phyloP scores from a whole-genome alignment of 2,797 vertebrate species.

The Neolamprologus multifasciatus region DNA sequence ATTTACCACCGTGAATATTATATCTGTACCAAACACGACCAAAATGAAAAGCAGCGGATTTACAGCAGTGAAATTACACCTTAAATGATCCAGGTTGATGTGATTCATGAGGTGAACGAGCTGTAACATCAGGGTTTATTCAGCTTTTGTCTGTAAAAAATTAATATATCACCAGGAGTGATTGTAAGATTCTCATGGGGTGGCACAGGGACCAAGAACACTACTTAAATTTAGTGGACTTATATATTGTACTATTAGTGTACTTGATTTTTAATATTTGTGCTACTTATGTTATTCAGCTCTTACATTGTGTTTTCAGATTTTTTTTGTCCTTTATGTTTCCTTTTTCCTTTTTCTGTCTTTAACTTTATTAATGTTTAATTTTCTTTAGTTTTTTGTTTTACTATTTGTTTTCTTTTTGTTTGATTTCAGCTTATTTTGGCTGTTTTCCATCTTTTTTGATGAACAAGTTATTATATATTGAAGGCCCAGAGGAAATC shows the following conservation, averaged over 20 bases:
- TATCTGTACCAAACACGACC: neutral
- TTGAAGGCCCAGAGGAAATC: neutral
- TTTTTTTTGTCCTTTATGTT: neutral
- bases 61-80: rapidly evolving
- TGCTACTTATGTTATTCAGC: rapidly evolving
- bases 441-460: neutral
- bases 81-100: rapidly evolving
- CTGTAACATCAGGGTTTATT: neutral
- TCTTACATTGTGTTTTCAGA: neutral
- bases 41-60: neutral
- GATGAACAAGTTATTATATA: neutral
- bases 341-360: neutral
- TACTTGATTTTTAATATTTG: neutral
- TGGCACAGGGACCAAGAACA: neutral
- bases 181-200: rapidly evolving
- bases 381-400: neutral
- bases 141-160: neutral
- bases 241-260: too few relatives aligned
- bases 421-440: neutral
- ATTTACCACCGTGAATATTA: neutral
- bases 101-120: neutral
- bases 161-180: neutral
- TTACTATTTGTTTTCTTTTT: neutral
- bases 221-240: neutral
- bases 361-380: neutral